Evolutionary conservation across 2,797 vertebrate genomes (phyloP), one percentile per base, ranked within the genome.

Genomic region (Myripristis jacobus): DNA sequence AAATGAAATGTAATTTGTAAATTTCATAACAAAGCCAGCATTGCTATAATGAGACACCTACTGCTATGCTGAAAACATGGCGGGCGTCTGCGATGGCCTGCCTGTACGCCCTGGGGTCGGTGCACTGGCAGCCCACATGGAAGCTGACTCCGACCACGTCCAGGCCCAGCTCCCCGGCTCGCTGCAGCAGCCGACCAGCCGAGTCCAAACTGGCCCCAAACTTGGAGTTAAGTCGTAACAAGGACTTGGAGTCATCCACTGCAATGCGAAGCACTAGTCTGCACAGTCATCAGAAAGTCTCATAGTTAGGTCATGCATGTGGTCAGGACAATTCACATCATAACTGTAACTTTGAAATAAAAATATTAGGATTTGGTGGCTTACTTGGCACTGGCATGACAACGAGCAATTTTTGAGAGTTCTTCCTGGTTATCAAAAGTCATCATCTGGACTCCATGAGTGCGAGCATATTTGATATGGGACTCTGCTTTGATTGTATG

Each of bases 31-130:
- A 13, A 41, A 13, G 12, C 15, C 12, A 13, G 1, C 0, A 15
- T 13, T 48, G n/a, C 18, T 2, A 19, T 9, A 15, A 19, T 16
- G 18, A 29, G 1, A 18, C 29, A 91, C 0, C 81, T 58, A 63
- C 62, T 1, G 90, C 94, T 88, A 94, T 67, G 80, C 94, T 91
- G 54, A 95, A 94, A 50, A 91, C 93, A 46, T 92, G 60, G 64
- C 92, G 92, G 0, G 94, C 94, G 0, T 91, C 75, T 0, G 92
- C 91, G 51, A 94, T 90, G 7, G 94, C 83, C 73, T 87, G 90
- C n/a, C 83, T 0, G 0, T 91, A 89, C 57, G 81, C 70, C 70
- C 89, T 86, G 8, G 89, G 87, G 70, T 94, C 92, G 50, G 79
- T 64, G 15, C 87, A 81, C 41, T 18, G 41, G 58, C 88, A 89